Conservation (phyloP, 1,140 invertebrate species). For the Bombus confusus region DNA sequence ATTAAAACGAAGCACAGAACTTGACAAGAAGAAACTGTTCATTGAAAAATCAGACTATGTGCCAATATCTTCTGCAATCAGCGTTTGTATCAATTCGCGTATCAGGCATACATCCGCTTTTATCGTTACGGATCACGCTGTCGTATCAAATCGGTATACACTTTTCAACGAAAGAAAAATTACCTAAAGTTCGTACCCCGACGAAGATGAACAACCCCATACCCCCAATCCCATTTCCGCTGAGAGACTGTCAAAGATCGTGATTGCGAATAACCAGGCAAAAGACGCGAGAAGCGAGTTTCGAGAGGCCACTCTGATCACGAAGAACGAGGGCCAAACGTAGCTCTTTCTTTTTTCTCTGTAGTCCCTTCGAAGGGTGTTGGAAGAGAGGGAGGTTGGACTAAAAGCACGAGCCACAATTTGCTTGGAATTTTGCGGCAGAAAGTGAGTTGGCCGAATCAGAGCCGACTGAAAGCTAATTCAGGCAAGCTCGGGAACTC, state of each 20-base stretch:
- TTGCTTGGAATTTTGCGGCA: slow-evolving; percentile 7
- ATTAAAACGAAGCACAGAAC: no score
- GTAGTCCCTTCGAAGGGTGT: background rate
- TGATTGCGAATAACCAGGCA: background rate
- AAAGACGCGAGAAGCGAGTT: background rate
- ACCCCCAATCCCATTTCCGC: background rate
- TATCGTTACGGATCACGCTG: background rate
- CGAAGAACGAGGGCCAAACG: background rate
- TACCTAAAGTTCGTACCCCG: no score
- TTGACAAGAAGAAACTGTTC: no score
- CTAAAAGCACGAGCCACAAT: background rate
- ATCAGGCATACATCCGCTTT: background rate
- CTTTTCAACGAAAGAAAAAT: background rate
- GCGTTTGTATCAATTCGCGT: no score
- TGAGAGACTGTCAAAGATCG: background rate
- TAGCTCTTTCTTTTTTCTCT: background rate
- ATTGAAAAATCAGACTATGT: no score
- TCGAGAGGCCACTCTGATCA: slow-evolving; percentile 9
- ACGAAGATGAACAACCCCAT: no score
- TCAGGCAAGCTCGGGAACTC: background rate
- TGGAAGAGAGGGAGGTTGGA: background rate
- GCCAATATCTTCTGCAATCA: no score
- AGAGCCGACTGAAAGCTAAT: slow-evolving; percentile 22
- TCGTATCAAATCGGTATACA: background rate
- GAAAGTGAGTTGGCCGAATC: slow-evolving; percentile 21